Conservation (phyloP, 1,140 invertebrate species). For the Bactericera cockerelli region DNA sequence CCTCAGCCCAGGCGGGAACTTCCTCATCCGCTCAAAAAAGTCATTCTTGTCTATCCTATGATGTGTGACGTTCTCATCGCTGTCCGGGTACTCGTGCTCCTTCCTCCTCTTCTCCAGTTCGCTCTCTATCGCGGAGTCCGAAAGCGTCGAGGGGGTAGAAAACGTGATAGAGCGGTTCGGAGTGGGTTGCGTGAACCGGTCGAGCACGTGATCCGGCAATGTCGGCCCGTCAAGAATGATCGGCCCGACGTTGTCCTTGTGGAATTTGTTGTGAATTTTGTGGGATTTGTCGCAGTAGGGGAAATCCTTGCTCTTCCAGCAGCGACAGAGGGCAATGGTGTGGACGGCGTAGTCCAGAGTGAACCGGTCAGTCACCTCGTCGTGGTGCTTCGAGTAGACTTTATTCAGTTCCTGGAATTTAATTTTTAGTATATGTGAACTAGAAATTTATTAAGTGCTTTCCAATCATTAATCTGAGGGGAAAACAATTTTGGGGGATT, state of each 20-base stretch:
- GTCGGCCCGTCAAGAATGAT: conserved; percentile 36
- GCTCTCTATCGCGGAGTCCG: not conserved
- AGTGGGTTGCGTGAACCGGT: not conserved
- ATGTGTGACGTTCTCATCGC: no score
- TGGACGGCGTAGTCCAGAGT: conserved; percentile 90
- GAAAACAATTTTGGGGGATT: no score
- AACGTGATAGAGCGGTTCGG: not conserved
- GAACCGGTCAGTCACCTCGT: conserved; percentile 61
- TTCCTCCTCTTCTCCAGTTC: not conserved
- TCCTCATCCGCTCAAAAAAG: no score
- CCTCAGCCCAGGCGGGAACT: no score
- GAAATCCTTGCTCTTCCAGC: conserved; percentile 82
- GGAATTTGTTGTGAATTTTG: conserved; percentile 64
- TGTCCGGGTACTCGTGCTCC: not conserved
- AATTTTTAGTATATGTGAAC: no score
- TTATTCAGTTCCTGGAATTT: not conserved
- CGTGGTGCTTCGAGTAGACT: not conserved
- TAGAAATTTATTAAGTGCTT: no score
- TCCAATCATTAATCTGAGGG: no score
- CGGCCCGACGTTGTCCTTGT: conserved; percentile 87
- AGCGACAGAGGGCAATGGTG: conserved; percentile 77
- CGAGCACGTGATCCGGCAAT: not conserved
- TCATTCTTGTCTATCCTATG: no score
- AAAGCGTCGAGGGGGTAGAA: not conserved
- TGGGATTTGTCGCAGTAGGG: conserved; percentile 92